A percentile compares a stretch with the other conserved stretches of the same genome.
These are phyloP conservation scores for Zeus faber DNA, from an alignment of 2,113 vertebrate genomes.

Conservation along the genomic window DNA sequence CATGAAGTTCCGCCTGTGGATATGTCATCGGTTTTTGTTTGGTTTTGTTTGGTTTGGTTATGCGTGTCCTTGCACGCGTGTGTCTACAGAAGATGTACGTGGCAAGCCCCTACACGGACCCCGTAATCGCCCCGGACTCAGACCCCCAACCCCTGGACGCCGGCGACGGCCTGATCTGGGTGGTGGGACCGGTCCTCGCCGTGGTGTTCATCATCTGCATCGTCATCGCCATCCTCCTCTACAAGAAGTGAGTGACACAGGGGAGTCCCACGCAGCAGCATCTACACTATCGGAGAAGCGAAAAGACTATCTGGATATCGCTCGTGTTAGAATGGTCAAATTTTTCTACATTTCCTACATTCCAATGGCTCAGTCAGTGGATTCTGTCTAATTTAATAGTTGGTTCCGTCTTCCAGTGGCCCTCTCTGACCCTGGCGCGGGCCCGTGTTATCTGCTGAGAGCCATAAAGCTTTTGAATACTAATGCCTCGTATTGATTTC, in stretches of 20 bases:
- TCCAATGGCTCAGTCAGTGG: constrained; percentile 18
- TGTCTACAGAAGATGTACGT: constrained; percentile 86
- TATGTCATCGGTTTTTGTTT: not conserved
- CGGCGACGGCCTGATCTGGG: constrained; percentile 96
- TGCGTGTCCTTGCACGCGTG: constrained; percentile 11
- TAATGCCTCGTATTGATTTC: constrained; percentile 74
- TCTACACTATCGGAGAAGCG: too few relatives aligned
- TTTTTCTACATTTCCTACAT: constrained; percentile 9
- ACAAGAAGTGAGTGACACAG: constrained; percentile 97
- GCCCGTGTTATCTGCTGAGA: constrained; percentile 50
- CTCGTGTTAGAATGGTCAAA: constrained; percentile 5
- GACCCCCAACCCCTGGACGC: constrained; percentile 92
- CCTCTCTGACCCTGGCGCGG: constrained; percentile 31
- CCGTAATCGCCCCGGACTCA: constrained; percentile 88
- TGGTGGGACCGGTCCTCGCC: constrained; percentile 92
- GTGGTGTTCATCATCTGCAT: constrained; percentile 99
- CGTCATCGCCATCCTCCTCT: constrained; percentile 96
- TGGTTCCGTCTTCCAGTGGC: constrained; percentile 18
- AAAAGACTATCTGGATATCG: too few relatives aligned
- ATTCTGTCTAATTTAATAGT: constrained; percentile 39
- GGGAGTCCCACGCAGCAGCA: too few relatives aligned
- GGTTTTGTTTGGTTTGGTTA: not conserved
- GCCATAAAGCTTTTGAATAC: constrained; percentile 71
- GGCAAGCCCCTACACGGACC: constrained; percentile 92
- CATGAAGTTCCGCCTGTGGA: not conserved